Percentiles rank a stretch among this genome's conserved stretches.
These are phyloP conservation scores for Brachyptera risi DNA, from an alignment of 2,888 invertebrate species.

Conservation along the genomic window DNA sequence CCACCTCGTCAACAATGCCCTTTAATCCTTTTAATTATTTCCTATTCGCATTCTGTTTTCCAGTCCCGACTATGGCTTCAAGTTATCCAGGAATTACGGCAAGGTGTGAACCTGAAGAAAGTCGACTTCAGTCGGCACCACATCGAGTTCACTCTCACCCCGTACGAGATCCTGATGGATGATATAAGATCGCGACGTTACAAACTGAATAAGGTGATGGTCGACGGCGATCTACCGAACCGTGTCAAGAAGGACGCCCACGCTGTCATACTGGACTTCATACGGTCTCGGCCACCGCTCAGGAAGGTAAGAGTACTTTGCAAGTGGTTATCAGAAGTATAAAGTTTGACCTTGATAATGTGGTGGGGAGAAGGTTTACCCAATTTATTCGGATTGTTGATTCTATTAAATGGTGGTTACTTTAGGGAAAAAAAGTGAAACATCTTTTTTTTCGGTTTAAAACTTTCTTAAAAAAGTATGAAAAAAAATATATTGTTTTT, in stretches of 20 bases:
- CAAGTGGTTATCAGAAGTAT: too few species aligned
- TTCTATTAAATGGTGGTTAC: too few species aligned
- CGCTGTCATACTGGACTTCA: slow-evolving; percentile 93
- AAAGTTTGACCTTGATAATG: too few species aligned
- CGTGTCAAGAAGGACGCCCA: slow-evolving; percentile 92
- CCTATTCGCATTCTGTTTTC: not conserved
- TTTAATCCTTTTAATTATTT: too few species aligned
- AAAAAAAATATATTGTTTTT: too few species aligned
- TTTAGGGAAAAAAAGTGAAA: too few species aligned
- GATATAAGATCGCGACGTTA: slow-evolving; percentile 89
- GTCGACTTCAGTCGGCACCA: slow-evolving; percentile 70
- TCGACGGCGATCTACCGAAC: slow-evolving; percentile 71
- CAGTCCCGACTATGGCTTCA: slow-evolving; percentile 95
- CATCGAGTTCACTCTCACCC: slow-evolving; percentile 89
- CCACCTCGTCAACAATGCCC: too few species aligned
- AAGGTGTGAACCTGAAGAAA: slow-evolving; percentile 91
- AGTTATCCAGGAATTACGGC: slow-evolving; percentile 86
- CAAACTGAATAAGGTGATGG: slow-evolving; percentile 79
- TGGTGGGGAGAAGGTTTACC: too few species aligned
- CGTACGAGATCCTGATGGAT: slow-evolving; percentile 95
- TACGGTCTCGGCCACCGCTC: slow-evolving; percentile 89
- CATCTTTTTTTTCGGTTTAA: too few species aligned
- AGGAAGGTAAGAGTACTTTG: slow-evolving; percentile 62
- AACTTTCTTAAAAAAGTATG: too few species aligned
- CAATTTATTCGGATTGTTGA: too few species aligned